Conservation (phyloP, 2,888 invertebrate species). For the Siphlonurus alternatus region DNA sequence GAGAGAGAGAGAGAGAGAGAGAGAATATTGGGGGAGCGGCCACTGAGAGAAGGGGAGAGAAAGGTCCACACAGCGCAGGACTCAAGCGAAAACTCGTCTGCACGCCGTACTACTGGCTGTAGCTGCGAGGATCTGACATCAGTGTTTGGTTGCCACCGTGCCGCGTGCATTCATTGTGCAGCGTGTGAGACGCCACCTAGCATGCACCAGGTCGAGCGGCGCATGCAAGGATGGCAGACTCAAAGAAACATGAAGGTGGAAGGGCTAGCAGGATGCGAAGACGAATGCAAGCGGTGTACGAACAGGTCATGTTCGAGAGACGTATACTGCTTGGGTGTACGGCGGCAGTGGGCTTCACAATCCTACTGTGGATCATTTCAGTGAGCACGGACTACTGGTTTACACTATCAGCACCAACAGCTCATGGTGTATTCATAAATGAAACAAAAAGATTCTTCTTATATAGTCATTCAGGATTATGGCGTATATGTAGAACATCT, state of each 20-base stretch:
- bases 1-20: background rate
- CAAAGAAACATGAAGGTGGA: background rate
- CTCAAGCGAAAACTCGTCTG: background rate
- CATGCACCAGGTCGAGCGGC: background rate
- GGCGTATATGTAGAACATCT: constrained; percentile 38
- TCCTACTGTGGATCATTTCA: constrained; percentile 53
- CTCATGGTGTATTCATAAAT: constrained; percentile 31
- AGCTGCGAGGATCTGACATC: background rate
- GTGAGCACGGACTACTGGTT: constrained; percentile 59
- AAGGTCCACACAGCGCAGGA: background rate
- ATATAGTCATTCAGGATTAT: constrained; percentile 51
- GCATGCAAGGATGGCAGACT: background rate
- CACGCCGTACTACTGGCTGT: too few species aligned
- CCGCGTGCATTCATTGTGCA: background rate
- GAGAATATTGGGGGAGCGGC: background rate
- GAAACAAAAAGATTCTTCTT: constrained; percentile 37
- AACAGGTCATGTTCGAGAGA: constrained; percentile 49
- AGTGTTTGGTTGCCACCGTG: background rate
- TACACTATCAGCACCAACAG: constrained; percentile 32
- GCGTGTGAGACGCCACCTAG: background rate
- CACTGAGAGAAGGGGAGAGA: background rate
- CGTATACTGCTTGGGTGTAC: constrained; percentile 55
- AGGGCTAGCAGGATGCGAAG: background rate
- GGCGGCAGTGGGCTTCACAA: constrained; percentile 42
- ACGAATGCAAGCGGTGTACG: constrained; percentile 17